Base-by-base conservation (phyloP, 2,888 invertebrate species). In the Silvanus unidentatus region DNA sequence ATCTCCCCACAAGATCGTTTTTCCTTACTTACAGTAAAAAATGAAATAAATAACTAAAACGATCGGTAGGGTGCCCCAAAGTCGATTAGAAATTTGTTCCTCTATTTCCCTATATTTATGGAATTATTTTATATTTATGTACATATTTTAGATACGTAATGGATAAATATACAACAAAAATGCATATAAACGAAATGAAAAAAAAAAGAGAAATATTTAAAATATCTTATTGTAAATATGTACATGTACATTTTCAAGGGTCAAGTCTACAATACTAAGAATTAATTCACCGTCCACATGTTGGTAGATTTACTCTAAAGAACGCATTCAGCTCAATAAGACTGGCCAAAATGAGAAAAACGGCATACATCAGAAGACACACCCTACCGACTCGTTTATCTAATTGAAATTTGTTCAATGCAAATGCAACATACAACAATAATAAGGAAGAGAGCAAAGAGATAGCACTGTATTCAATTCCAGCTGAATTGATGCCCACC, bases 271-370 rank as follows among this genome's bases (percentile, higher is more conserved):
- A 3, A 8, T 22, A 22, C 3, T 22, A 44, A n/a, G n/a, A 22
- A 12, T 16, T 42, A 14, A 28, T 59, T 69, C 67, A 75, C 68
- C 82, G 77, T 68, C 78, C 80, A 74, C 93, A 93, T 49, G 90
- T 88, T 57, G 90, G 91, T 59, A 88, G 77, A 74, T 92, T 93
- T 60, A 93, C 89, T 61, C 83, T 84, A 77, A 91, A 92, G 82
- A 94, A 93, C 53, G 91, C 88, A 73, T 94, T 94, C 63, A 93
- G 80, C 76, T 94, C 94, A 64, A 92, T 93, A 59, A 94, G 78
- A 53, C 89, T 90, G 43, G 93, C 91, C 55, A 94, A 77, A 42
- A 90, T 81, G 51, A 93, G 80, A 69, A 94, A 93, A 59, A 88
- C 81, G 48, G 85, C 84, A 73, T 95, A 94, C 82, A 91, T 89